A percentile compares a stretch with the other conserved stretches of the same genome.
phyloP scores from a whole-genome alignment of 1,140 invertebrate genomes.

The Tetramorium parvispinum region DNA sequence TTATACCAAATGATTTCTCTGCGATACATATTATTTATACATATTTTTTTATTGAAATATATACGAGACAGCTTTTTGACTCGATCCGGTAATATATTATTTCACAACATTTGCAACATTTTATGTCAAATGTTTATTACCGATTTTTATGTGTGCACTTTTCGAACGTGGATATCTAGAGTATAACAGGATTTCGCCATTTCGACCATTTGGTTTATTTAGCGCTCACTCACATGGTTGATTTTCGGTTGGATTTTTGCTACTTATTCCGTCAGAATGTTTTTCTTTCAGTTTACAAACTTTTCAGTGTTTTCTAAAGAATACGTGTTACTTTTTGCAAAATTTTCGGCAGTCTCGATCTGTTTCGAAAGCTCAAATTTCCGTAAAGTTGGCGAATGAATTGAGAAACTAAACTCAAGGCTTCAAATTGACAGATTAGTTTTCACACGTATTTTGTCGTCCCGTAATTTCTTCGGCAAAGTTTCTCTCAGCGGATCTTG shows the following conservation, averaged over 20 bases:
- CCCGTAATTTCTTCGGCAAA: not conserved
- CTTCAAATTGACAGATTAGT: slow-evolving; percentile 6
- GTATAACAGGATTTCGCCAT: not conserved
- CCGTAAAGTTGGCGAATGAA: not conserved
- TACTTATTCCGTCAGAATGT: not conserved
- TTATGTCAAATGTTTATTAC: slow-evolving; percentile 44
- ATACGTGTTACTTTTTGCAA: not conserved
- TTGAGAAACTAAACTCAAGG: not conserved
- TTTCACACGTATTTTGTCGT: slow-evolving; percentile 8
- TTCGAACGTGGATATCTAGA: not conserved
- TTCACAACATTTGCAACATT: slow-evolving; percentile 35
- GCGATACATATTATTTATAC: slow-evolving; percentile 50
- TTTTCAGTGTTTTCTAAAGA: not conserved
- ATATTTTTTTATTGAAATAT: slow-evolving; percentile 31
- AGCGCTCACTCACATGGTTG: not conserved
- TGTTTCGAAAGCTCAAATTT: not conserved
- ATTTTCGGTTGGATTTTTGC: not conserved
- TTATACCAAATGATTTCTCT: slow-evolving; percentile 31
- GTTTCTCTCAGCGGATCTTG: not conserved
- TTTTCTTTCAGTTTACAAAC: not conserved
- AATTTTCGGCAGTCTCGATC: not conserved
- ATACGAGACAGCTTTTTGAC: slow-evolving; percentile 24
- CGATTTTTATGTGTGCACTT: slow-evolving; percentile 43
- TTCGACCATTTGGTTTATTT: slow-evolving; percentile 24
- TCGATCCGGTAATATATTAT: slow-evolving; percentile 55